These are phyloP conservation scores for Xestia ashworthii DNA, from an alignment of 2,888 invertebrate genomes.

Conservation along the genomic window DNA sequence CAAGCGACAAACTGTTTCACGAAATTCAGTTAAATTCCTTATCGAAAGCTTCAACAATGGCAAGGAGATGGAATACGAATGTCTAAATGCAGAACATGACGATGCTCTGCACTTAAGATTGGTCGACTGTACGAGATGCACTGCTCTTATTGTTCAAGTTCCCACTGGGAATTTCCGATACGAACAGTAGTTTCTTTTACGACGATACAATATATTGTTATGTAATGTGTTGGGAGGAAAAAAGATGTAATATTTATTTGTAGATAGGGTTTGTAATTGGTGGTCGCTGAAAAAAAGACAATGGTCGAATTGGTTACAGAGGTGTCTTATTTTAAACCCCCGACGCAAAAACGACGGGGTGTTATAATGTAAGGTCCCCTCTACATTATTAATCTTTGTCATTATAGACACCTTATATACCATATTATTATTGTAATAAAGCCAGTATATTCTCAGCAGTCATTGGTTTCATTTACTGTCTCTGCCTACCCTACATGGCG, in stretches of 20 bases:
- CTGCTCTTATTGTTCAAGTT: slow-evolving; percentile 71
- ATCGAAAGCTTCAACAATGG: slow-evolving; percentile 58
- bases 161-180: slow-evolving; percentile 64
- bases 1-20: slow-evolving; percentile 15
- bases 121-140: slow-evolving; percentile 75
- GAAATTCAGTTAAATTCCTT: slow-evolving; percentile 58
- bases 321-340: no score
- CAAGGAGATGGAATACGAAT: slow-evolving; percentile 64
- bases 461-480: no score
- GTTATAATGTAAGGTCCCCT: no score
- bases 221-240: slow-evolving; percentile 27
- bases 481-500: no score
- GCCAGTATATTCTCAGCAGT: no score
- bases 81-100: slow-evolving; percentile 77
- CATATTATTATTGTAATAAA: no score
- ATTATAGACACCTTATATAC: no score
- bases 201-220: slow-evolving; percentile 32
- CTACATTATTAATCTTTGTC: no score
- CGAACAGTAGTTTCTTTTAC: slow-evolving; percentile 47
- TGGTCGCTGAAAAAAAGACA: not conserved
- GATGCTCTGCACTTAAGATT: slow-evolving; percentile 78
- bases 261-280: not conserved
- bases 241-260: slow-evolving; percentile 7
- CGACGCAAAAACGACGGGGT: no score
- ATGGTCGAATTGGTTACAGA: not conserved